phyloP scores from a whole-genome alignment of 2,888 invertebrate species.

The Onchidella celtica region DNA sequence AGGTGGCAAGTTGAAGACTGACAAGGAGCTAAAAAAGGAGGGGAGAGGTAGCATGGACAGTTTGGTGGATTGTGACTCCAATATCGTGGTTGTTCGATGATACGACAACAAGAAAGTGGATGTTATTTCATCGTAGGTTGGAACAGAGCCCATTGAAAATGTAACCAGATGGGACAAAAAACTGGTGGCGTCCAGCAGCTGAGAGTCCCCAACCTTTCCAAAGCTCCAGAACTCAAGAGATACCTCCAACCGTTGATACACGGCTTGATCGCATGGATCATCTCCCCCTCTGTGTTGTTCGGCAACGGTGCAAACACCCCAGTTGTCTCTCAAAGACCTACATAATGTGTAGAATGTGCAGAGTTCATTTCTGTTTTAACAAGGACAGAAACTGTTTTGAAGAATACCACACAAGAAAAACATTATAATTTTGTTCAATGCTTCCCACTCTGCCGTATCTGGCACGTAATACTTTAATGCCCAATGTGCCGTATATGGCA shows the following conservation, averaged over 20 bases:
- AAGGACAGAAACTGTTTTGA: slow-evolving; percentile 48
- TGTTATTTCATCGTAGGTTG: slow-evolving; percentile 54
- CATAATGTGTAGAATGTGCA: slow-evolving; percentile 38
- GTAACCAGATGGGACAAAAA: slow-evolving; percentile 31
- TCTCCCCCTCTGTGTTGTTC: slow-evolving; percentile 16
- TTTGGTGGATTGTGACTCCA: slow-evolving; percentile 48
- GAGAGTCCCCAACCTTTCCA: not conserved
- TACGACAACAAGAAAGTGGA: slow-evolving; percentile 57
- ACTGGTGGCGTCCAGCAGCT: not conserved
- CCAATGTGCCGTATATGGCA: slow-evolving; percentile 35
- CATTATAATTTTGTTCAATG: not conserved
- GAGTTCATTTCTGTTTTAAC: slow-evolving; percentile 38
- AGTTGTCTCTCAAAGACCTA: slow-evolving; percentile 5
- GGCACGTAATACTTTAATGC: slow-evolving; percentile 11
- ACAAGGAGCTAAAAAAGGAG: slow-evolving; percentile 56
- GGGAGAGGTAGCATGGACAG: slow-evolving; percentile 52
- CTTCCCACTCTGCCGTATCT: slow-evolving; percentile 38
- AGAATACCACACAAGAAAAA: slow-evolving; percentile 33
- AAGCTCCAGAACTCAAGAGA: not conserved
- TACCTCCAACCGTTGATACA: slow-evolving; percentile 27
- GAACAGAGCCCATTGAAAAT: slow-evolving; percentile 46
- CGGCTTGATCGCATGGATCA: slow-evolving; percentile 43
- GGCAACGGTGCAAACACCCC: slow-evolving; percentile 33
- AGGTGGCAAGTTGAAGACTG: slow-evolving; percentile 50
- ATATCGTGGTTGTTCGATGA: slow-evolving; percentile 54